phyloP scores from a whole-genome alignment of 35 echinoderm and acorn worm genomes.

The Heliocidaris erythrogramma region DNA sequence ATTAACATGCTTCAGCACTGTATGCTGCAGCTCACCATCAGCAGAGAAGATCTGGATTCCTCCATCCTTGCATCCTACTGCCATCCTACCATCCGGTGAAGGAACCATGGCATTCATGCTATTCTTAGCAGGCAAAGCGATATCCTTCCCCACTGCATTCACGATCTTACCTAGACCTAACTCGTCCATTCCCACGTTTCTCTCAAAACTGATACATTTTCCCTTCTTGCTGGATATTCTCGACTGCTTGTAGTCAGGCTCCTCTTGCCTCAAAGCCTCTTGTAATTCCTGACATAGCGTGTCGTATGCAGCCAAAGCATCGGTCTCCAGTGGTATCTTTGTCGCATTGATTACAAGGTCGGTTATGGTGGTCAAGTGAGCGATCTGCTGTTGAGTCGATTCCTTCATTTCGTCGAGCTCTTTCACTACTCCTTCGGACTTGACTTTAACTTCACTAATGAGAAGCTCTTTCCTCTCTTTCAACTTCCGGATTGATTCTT shows the following conservation, averaged over 20 bases:
- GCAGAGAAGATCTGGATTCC: no score
- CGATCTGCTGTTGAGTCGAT: background rate
- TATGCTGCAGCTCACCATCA: no score
- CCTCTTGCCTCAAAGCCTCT: background rate
- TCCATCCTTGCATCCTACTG: no score
- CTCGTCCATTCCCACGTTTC: no score
- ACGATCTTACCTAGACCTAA: no score
- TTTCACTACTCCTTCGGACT: background rate
- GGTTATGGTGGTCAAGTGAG: background rate
- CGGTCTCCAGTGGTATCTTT: background rate
- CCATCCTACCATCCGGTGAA: no score
- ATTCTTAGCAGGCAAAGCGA: no score
- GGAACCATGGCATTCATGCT: no score
- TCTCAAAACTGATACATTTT: no score
- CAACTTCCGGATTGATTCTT: background rate
- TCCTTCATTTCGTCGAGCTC: background rate
- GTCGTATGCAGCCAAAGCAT: background rate
- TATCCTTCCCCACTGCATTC: no score
- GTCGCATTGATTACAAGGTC: background rate
- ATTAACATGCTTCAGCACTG: no score
- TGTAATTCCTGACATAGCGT: background rate
- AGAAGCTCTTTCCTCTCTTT: background rate
- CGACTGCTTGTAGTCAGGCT: conserved; percentile 24
- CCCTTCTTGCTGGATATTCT: no score
- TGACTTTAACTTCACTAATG: background rate